These are phyloP conservation scores for Theonella swinhoei DNA, from an alignment of 37 sponge, comb jelly and placozoan genomes.

Conservation along the genomic window DNA sequence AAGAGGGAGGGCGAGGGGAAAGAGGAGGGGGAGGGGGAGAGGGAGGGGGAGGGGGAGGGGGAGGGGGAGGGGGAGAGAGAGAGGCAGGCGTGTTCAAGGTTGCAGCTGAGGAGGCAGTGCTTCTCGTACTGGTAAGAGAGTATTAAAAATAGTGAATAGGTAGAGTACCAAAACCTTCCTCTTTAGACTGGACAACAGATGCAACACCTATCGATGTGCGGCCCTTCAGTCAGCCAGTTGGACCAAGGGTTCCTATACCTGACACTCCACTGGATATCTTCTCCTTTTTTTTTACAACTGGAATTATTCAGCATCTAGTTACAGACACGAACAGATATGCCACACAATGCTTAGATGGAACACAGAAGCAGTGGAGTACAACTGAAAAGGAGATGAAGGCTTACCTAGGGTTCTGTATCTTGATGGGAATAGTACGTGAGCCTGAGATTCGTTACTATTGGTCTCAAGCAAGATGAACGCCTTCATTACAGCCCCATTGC, in stretches of 20 bases:
- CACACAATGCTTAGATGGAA: background rate
- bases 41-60: too few species aligned
- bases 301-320: background rate
- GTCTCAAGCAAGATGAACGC: background rate
- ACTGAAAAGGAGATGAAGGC: background rate
- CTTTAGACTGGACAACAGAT: background rate
- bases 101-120: too few species aligned
- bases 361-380: background rate
- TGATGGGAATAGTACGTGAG: conserved; percentile 10
- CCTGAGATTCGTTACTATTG: conserved; percentile 7
- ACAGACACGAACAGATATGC: background rate
- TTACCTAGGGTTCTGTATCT: background rate
- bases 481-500: background rate
- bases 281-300: background rate
- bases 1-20: too few species aligned
- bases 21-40: too few species aligned
- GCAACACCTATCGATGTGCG: background rate
- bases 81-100: too few species aligned
- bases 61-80: too few species aligned
- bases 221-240: background rate
- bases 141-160: too few species aligned
- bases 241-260: background rate
- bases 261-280: background rate
- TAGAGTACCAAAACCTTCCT: too few species aligned
- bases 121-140: too few species aligned